Percentiles rank a stretch among this genome's conserved stretches.
Evolutionary conservation across 2,113 vertebrate species (phyloP).

Genomic region (Nesogale talazaci): DNA sequence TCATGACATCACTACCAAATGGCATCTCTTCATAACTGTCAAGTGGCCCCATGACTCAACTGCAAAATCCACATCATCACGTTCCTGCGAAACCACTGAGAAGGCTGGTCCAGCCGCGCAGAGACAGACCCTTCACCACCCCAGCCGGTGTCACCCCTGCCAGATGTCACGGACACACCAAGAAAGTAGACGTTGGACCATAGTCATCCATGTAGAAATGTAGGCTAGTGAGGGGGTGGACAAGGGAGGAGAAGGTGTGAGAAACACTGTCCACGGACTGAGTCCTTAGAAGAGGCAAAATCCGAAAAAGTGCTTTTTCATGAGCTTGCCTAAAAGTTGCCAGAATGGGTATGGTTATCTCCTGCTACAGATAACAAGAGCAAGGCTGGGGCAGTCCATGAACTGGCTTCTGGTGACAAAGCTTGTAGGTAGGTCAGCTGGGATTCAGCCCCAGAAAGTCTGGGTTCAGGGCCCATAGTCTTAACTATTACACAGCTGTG

Average conservation of each 20-base stretch:
- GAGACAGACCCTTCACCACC: neutral
- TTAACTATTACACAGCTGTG: neutral
- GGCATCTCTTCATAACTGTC: too few relatives aligned
- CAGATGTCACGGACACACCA: neutral
- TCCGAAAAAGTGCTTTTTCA: neutral
- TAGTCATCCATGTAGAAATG: neutral
- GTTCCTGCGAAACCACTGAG: neutral
- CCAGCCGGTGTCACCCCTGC: neutral
- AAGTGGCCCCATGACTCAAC: too few relatives aligned
- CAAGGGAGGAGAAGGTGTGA: neutral
- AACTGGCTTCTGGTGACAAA: neutral
- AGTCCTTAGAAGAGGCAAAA: neutral
- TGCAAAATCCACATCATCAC: too few relatives aligned
- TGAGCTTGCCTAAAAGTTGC: neutral
- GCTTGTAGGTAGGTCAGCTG: neutral
- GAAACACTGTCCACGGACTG: neutral
- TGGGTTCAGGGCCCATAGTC: neutral
- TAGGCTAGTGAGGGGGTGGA: neutral
- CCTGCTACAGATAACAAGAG: neutral
- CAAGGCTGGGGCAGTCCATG: neutral
- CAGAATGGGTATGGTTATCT: neutral
- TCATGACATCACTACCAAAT: too few relatives aligned
- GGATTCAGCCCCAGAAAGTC: constrained; percentile 4
- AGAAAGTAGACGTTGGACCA: neutral
- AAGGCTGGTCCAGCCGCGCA: neutral